phyloP scores from a whole-genome alignment of 2,113 vertebrate species.

The Glareola pratincola region DNA sequence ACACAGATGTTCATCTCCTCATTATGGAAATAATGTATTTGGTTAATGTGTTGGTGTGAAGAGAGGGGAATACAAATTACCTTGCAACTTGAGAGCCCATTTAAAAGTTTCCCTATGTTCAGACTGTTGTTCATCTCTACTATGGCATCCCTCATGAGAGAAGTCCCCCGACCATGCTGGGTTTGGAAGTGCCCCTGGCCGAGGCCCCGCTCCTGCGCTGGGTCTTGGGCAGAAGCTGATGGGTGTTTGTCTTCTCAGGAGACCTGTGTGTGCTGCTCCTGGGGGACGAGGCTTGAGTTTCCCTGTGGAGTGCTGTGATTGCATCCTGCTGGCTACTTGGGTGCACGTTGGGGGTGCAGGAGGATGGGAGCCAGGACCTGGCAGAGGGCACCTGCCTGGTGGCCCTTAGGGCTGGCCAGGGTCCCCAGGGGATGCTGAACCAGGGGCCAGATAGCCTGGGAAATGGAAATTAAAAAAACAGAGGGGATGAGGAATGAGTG shows the following conservation, averaged over 20 bases:
- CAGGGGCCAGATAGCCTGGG: neutral
- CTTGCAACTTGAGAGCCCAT: constrained; percentile 34
- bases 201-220: fast-evolving
- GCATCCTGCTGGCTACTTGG: neutral
- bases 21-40: constrained; percentile 67
- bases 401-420: neutral
- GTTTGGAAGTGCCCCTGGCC: neutral
- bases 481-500: neutral
- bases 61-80: constrained; percentile 65
- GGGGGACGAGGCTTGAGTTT: neutral
- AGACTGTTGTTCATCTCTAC: neutral
- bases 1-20: constrained; percentile 68
- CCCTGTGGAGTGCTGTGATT: fast-evolving
- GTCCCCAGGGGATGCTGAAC: neutral
- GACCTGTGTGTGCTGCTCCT: fast-evolving
- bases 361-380: neutral
- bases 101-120: neutral
- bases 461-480: neutral
- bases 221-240: too few species aligned
- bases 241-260: fast-evolving
- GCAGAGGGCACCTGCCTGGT: neutral
- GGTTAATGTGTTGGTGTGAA: constrained; percentile 57
- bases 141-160: neutral
- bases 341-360: fast-evolving
- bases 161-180: fast-evolving